Conservation (phyloP, 2,888 invertebrate species). For the Pseudococcus longispinus region DNA sequence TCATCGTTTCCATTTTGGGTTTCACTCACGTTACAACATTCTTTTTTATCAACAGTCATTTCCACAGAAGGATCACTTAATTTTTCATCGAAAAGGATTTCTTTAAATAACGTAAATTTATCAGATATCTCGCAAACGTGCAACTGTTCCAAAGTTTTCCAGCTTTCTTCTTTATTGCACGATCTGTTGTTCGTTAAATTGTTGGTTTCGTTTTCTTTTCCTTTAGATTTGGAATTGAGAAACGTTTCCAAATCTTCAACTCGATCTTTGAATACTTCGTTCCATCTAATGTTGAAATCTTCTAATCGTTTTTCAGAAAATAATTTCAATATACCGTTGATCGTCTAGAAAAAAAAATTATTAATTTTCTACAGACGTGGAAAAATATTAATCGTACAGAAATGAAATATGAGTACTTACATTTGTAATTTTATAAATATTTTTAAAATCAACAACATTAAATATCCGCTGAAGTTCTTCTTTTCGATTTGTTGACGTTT, state of each 20-base stretch:
- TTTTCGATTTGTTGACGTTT: slow-evolving; percentile 25
- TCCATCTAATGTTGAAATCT: slow-evolving; percentile 41
- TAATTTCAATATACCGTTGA: slow-evolving; percentile 42
- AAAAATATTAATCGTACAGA: background rate
- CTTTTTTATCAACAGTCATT: background rate
- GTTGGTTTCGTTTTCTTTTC: background rate
- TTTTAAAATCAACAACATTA: slow-evolving; percentile 37
- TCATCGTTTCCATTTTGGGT: background rate
- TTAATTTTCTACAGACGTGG: background rate
- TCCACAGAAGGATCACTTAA: background rate
- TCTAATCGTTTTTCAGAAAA: slow-evolving; percentile 35
- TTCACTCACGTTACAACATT: background rate
- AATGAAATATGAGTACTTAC: background rate
- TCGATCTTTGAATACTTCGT: slow-evolving; percentile 47
- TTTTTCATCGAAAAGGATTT: slow-evolving; percentile 25
- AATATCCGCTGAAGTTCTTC: slow-evolving; percentile 51
- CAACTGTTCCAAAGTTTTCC: background rate
- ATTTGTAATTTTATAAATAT: slow-evolving; percentile 34
- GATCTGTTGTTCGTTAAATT: background rate
- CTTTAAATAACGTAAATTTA: slow-evolving; percentile 14
- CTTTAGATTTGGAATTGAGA: background rate
- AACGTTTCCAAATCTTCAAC: slow-evolving; percentile 37
- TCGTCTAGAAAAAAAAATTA: background rate
- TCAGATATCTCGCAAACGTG: background rate
- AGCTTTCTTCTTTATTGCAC: background rate